phyloP scores from a whole-genome alignment of 2,797 vertebrate genomes.

The Mormyrops boulengeri region DNA sequence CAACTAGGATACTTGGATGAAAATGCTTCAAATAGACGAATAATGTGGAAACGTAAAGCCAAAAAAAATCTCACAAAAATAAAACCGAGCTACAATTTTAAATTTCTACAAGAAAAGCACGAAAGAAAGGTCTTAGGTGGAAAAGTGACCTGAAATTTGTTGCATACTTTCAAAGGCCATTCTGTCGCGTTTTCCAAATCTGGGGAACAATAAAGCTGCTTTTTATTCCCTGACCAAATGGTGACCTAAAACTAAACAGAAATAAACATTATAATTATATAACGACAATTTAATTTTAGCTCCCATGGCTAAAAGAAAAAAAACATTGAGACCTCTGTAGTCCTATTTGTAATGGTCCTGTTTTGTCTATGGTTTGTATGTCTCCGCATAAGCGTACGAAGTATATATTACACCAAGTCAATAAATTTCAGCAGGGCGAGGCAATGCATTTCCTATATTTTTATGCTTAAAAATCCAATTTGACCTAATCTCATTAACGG shows the following conservation, averaged over 20 bases:
- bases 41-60: neutral
- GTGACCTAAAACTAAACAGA: neutral
- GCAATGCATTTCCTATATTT: neutral
- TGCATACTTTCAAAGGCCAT: neutral
- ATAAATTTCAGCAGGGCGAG: neutral
- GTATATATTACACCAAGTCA: neutral
- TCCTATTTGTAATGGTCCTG: neutral
- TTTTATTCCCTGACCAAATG: neutral
- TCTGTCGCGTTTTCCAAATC: neutral
- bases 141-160: neutral
- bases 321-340: neutral
- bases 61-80: neutral
- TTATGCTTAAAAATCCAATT: neutral
- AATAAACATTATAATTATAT: neutral
- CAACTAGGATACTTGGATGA: neutral
- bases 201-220: neutral
- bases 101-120: neutral
- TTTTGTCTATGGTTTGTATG: neutral
- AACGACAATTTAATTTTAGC: neutral
- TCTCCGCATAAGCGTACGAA: neutral
- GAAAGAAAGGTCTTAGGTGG: neutral
- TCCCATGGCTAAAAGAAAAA: neutral
- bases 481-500: slow-evolving; percentile 1
- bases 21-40: neutral
- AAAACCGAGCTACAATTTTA: neutral